These are phyloP conservation scores for Drosophila kurseongensis DNA, from an alignment of 1,140 invertebrate species.

Conservation along the genomic window DNA sequence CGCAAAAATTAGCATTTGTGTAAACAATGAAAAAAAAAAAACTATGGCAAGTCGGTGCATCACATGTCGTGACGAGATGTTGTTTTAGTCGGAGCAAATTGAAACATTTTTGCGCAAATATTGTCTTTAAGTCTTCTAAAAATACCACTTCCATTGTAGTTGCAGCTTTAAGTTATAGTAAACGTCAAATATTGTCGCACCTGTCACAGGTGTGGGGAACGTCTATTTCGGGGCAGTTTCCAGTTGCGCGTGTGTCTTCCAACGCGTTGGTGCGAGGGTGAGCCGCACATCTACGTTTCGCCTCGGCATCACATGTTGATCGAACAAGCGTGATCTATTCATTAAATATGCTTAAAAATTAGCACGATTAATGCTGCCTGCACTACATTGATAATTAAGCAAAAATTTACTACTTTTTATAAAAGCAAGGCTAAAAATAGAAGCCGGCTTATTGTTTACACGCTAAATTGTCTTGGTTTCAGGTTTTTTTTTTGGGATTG, in stretches of 20 bases:
- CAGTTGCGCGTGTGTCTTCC: constrained; percentile 30
- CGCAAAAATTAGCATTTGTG: constrained; percentile 58
- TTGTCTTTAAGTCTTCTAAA: constrained; percentile 48
- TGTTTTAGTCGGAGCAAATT: constrained; percentile 29
- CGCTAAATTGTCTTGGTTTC: constrained; percentile 2
- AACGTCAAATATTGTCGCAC: constrained; percentile 44
- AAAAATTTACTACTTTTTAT: constrained; percentile 42
- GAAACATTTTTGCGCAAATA: constrained; percentile 57
- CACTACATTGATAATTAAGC: constrained; percentile 48
- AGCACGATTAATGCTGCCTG: constrained; percentile 28
- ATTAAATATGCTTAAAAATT: constrained; percentile 53
- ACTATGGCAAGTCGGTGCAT: constrained; percentile 39
- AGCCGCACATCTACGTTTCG: constrained; percentile 11
- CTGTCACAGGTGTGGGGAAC: constrained; percentile 52
- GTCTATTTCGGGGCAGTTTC: constrained; percentile 32
- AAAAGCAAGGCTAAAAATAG: constrained; percentile 39
- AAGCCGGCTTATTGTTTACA: constrained; percentile 27
- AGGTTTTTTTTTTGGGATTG: constrained; percentile 17
- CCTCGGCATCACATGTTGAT: constrained; percentile 45
- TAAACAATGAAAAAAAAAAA: constrained; percentile 50
- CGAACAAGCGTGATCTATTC: constrained; percentile 34
- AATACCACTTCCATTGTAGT: constrained; percentile 39
- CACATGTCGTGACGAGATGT: constrained; percentile 55
- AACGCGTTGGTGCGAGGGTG: constrained; percentile 24
- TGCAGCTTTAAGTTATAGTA: constrained; percentile 49